Evolutionary conservation across 2,797 vertebrate species (phyloP), one percentile per base, ranked within the genome.

Genomic region (Somateria mollissima): DNA sequence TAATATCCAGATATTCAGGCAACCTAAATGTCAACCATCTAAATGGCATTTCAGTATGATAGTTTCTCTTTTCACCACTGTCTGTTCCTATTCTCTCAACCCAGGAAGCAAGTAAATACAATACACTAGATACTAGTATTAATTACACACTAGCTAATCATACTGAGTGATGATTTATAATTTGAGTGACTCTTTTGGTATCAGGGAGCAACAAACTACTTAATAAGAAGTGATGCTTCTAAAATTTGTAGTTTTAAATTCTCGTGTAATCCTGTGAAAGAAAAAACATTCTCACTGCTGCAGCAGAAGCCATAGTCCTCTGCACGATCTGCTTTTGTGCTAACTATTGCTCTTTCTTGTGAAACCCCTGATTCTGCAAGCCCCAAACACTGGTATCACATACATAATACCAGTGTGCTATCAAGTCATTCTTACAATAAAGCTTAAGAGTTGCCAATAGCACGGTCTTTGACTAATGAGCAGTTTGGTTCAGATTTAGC

Each of bases 1-100:
- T 84, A 43, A 13, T 95, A 90, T 90, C 96, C 76, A 97, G 71
- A 65, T 97, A 61, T 58, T 95, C 90, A 77, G 67, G 74, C 91
- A 89, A 56, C 24, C 27, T 92, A 16, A 70, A 82, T 80, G 86
- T 85, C 76, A 62, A n/a, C 43, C 64, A 77, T 96, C 91, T 67
- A 83, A 90, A 83, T 81, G 85, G 49, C 5, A 1, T 30, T 34
- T 25, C 28, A 65, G 22, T 62, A 7, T 71, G 71, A 51, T 8
- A 32, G 3, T 75, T 66, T 72, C 18, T 78, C 19, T 89, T 80
- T 60, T 47, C 24, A 18, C 16, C 41, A 43, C 41, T 94, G 13
- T 34, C 19, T 51, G 5, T 64, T 66, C 8, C 28, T 24, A 3
- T 75, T 81, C 28, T 27, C 8, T 84, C 36, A 65, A 6, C 12